phyloP scores from a whole-genome alignment of 2,113 vertebrate genomes.

The Siniperca chuatsi region DNA sequence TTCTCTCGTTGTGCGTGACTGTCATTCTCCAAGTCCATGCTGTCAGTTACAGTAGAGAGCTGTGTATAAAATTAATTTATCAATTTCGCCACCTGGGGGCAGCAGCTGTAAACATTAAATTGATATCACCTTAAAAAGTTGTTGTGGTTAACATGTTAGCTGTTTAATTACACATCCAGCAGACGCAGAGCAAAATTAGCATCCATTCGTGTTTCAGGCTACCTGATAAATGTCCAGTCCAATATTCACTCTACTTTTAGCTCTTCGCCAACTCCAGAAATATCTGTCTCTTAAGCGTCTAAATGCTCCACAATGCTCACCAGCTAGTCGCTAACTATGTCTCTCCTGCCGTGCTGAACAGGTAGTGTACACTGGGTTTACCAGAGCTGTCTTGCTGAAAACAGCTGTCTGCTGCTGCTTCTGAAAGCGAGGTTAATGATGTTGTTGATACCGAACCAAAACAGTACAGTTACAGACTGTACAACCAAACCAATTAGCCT shows the following conservation, averaged over 20 bases:
- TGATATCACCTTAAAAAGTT: too few relatives aligned
- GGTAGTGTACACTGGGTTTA: too few relatives aligned
- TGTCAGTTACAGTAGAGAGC: neutral
- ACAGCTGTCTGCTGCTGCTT: too few relatives aligned
- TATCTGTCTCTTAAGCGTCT: too few relatives aligned
- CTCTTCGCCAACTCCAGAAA: neutral
- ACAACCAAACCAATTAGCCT: neutral
- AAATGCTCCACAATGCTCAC: too few relatives aligned
- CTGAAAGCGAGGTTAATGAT: neutral
- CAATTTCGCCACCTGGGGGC: too few relatives aligned
- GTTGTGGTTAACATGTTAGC: too few relatives aligned
- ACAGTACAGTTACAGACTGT: neutral
- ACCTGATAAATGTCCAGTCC: neutral
- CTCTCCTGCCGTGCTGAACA: too few relatives aligned
- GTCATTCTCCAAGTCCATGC: neutral
- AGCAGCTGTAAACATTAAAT: too few relatives aligned
- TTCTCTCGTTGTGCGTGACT: neutral
- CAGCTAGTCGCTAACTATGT: too few relatives aligned
- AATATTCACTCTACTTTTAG: neutral
- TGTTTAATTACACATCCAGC: neutral
- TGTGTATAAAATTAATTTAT: neutral
- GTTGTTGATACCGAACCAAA: neutral
- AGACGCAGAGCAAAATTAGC: neutral
- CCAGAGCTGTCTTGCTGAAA: too few relatives aligned
- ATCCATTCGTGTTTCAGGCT: neutral